These are phyloP conservation scores for Chrysolina oricalcia DNA, from an alignment of 2,888 invertebrate genomes.

Conservation along the genomic window DNA sequence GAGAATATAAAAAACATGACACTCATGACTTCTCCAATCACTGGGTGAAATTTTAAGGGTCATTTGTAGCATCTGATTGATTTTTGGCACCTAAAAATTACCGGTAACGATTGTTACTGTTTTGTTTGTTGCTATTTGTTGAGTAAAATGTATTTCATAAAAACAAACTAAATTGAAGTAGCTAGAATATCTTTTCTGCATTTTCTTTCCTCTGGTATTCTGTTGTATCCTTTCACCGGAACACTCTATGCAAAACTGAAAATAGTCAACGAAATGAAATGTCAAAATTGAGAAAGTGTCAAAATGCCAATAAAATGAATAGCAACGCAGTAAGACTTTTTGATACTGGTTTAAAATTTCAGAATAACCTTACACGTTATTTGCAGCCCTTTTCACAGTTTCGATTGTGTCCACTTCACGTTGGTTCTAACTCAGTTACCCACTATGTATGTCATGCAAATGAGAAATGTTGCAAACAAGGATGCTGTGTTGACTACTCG, in stretches of 20 bases:
- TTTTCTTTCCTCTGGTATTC: no score
- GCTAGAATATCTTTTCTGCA: no score
- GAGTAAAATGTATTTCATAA: no score
- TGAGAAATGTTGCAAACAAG: slow-evolving; percentile 46
- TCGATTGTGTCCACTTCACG: slow-evolving; percentile 7
- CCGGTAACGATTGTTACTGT: no score
- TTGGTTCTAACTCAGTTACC: slow-evolving; percentile 18
- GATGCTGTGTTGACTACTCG: slow-evolving; percentile 40
- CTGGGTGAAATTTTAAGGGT: no score
- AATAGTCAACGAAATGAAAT: neutral
- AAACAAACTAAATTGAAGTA: no score
- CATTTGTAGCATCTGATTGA: no score
- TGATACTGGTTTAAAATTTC: neutral
- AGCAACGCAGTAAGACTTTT: slow-evolving; percentile 24
- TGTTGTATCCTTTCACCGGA: neutral
- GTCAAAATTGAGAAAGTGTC: slow-evolving; percentile 23
- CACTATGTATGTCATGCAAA: slow-evolving; percentile 44
- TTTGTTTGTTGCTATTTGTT: no score
- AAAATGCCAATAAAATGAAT: slow-evolving; percentile 41
- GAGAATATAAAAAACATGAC: no score
- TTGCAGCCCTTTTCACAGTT: slow-evolving; percentile 20
- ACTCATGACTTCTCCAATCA: no score
- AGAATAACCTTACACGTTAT: neutral
- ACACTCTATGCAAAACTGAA: neutral
- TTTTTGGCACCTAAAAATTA: no score